Evolutionary conservation across 64 coral and sea anemone genomes (phyloP).

Genomic region (Orbicella faveolata): DNA sequence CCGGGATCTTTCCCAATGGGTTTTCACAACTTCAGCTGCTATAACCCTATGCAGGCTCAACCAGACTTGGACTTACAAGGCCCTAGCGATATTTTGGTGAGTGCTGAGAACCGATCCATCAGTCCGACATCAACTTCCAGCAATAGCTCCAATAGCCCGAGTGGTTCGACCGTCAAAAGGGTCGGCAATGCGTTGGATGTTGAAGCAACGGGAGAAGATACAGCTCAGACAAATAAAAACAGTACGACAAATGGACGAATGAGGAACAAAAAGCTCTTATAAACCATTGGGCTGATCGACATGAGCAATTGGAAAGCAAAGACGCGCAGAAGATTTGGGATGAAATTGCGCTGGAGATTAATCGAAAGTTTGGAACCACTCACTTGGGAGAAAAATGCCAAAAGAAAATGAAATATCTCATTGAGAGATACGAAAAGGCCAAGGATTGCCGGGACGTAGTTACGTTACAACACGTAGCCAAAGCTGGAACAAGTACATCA

Average conservation of each 20-base stretch:
- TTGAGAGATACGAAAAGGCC: slow-evolving; percentile 33
- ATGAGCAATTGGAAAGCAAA: slow-evolving; percentile 7
- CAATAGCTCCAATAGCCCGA: background rate
- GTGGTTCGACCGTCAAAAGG: background rate
- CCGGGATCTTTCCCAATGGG: background rate
- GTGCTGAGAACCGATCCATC: too few relatives aligned
- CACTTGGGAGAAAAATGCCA: slow-evolving; percentile 21
- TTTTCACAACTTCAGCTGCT: slow-evolving; percentile 1
- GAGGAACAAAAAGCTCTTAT: slow-evolving; percentile 18
- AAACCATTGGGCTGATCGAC: slow-evolving; percentile 1
- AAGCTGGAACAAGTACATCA: background rate
- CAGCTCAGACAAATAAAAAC: slow-evolving; percentile 3
- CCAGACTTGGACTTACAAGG: background rate
- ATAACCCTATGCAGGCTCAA: background rate
- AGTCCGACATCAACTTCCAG: background rate
- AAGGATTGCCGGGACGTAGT: background rate
- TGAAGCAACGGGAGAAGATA: background rate
- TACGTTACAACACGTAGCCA: background rate
- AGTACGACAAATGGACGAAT: background rate
- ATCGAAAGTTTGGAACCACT: slow-evolving; percentile 4
- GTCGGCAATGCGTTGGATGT: background rate
- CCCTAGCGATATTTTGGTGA: background rate
- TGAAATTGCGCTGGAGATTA: slow-evolving; percentile 11
- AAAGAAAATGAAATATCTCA: slow-evolving; percentile 39
- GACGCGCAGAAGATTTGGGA: slow-evolving; percentile 7